A percentile compares a stretch with the other conserved stretches of the same genome.
These are phyloP conservation scores for Tenodera sinensis DNA, from an alignment of 2,888 invertebrate genomes.

Conservation along the genomic window DNA sequence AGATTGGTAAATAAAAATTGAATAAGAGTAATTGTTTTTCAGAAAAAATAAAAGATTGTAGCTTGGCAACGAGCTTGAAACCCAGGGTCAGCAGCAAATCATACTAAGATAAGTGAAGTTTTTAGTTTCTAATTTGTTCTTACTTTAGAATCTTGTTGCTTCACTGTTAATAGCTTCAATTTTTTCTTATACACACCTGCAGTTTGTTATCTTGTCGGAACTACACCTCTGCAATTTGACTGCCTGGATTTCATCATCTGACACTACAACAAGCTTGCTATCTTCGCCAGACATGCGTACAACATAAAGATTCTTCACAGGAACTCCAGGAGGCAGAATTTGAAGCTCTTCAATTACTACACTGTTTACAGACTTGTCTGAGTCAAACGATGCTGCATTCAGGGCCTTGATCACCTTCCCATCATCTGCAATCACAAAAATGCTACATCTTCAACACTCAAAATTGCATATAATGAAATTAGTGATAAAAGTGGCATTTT, in stretches of 20 bases:
- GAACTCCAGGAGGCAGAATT: constrained; percentile 64
- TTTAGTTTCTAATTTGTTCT: too few species aligned
- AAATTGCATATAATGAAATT: too few species aligned
- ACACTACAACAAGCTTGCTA: constrained; percentile 83
- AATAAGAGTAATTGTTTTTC: too few species aligned
- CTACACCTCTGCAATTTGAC: constrained; percentile 83
- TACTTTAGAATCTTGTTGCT: too few species aligned
- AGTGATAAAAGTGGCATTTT: too few species aligned
- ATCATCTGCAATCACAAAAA: constrained; percentile 61
- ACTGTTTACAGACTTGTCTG: constrained; percentile 57
- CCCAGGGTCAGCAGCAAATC: too few species aligned
- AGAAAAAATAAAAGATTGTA: too few species aligned
- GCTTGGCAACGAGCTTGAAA: too few species aligned
- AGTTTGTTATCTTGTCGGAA: constrained; percentile 37
- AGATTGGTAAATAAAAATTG: too few species aligned
- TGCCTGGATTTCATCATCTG: constrained; percentile 79
- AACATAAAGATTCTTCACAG: constrained; percentile 74
- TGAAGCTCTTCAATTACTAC: constrained; percentile 81
- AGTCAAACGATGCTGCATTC: constrained; percentile 67
- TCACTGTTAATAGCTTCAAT: too few species aligned
- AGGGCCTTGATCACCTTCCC: constrained; percentile 89
- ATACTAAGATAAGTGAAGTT: too few species aligned
- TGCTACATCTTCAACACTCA: not conserved
- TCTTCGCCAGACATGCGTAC: constrained; percentile 59
- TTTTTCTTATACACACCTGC: constrained; percentile 40